Percentiles rank a stretch among this genome's conserved stretches.
Evolutionary conservation across 2,113 vertebrate species (phyloP).

Genomic region (Carassius auratus): DNA sequence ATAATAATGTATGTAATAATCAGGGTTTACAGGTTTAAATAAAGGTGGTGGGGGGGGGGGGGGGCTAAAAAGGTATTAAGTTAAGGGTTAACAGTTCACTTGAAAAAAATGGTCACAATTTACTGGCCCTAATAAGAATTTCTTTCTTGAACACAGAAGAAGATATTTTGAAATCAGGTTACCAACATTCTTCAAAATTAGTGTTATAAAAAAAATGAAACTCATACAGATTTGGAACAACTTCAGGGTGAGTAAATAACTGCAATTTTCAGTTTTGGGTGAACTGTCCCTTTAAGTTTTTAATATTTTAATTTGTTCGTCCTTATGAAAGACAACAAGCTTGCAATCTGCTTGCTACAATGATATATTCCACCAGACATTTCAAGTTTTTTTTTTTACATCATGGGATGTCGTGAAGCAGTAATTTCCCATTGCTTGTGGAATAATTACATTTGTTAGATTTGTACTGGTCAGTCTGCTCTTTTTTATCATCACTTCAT

Average conservation of each 20-base stretch:
- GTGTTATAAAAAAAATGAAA: no score
- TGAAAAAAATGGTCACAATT: no score
- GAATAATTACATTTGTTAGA: neutral
- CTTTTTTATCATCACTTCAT: no score
- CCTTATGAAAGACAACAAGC: neutral
- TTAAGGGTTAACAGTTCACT: no score
- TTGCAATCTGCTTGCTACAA: neutral
- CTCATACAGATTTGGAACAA: no score
- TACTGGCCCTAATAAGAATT: no score
- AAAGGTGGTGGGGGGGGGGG: no score
- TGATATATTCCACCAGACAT: neutral
- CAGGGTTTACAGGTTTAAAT: neutral
- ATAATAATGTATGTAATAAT: neutral
- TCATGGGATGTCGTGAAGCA: neutral
- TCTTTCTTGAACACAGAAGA: no score
- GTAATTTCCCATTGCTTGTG: neutral
- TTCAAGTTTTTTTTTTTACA: neutral
- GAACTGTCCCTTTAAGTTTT: neutral
- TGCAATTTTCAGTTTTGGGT: neutral
- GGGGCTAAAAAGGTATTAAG: no score
- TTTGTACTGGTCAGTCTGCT: neutral
- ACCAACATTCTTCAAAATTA: no score
- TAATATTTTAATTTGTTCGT: neutral
- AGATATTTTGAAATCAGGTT: no score
- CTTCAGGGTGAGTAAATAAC: neutral